Base-by-base conservation (phyloP, 2,797 vertebrate species). In the Mus spretus region DNA sequence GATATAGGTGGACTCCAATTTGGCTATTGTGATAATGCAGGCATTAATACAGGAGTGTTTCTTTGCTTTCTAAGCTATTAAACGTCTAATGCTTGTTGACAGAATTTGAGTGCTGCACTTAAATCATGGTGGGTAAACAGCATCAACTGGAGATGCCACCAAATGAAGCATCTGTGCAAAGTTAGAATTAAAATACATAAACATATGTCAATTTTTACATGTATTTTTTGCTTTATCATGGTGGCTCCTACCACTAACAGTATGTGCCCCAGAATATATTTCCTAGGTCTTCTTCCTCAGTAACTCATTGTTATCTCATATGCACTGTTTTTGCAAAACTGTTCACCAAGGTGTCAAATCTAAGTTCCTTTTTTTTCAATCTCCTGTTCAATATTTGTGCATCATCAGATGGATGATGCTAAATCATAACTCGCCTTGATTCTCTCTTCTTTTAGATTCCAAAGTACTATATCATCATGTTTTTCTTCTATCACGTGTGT, bases 161-260 rank as follows among this genome's bases (percentile, higher is more conserved):
- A 93, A 88, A 91, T 59, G 72, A 96, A 92, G 65, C 44, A 85
- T 87, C 85, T 90, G 11, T 85, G 26, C 53, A 90, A n/a, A 87
- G 15, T 78, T 44, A 92, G 47, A 96, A 96, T 90, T 95, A 93
- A 95, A 96, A 96, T 92, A 53, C 14, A 90, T 59, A 83, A 95
- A 89, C 67, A 57, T 94, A 95, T 82, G 47, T n/a, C 9, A 82
- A 95, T 89, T 96, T 90, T 91, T 57, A 28, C 70, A 37, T 37
- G 70, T 78, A 63, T 77, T 85, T 96, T 31, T 31, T 95, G 50
- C 20, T 92, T 96, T 92, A 65, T 92, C 55, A 89, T 34, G 55
- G 63, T 81, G 86, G 47, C 57, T 89, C 28, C n/a, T 97, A 65
- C 59, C 78, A 93, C 57, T 72, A 34, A 95, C 84, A 65, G 70